Percentiles rank a stretch among this genome's conserved stretches.
phyloP scores from a whole-genome alignment of 2,113 vertebrate species.

The Nettapus auritus region DNA sequence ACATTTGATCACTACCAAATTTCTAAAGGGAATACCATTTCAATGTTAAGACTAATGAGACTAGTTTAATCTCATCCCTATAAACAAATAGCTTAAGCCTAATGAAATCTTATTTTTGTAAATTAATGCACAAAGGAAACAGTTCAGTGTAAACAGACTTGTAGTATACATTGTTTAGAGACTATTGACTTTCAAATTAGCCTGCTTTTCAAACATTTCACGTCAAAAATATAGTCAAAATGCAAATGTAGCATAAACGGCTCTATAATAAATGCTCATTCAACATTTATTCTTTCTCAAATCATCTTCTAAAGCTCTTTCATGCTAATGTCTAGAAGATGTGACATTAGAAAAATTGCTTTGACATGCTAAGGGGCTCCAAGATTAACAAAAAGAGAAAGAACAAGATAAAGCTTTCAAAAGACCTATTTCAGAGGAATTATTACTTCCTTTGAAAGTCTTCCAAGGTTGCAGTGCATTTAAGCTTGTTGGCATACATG shows the following conservation, averaged over 20 bases:
- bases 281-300: constrained; percentile 90
- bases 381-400: constrained; percentile 97
- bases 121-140: constrained; percentile 70
- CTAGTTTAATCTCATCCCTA: constrained; percentile 58
- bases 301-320: constrained; percentile 94
- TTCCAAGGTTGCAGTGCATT: constrained; percentile 98
- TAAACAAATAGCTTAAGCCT: constrained; percentile 67
- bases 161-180: constrained; percentile 71
- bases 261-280: constrained; percentile 85
- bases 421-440: constrained; percentile 99
- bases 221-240: constrained; percentile 78
- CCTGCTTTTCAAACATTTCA: constrained; percentile 70
- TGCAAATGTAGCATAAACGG: constrained; percentile 82
- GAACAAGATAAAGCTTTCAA: constrained; percentile 98
- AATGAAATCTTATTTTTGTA: constrained; percentile 72
- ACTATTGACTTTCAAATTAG: constrained; percentile 80
- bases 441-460: constrained; percentile 97
- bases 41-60: constrained; percentile 23
- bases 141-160: constrained; percentile 72
- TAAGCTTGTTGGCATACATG: constrained; percentile 99
- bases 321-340: constrained; percentile 98
- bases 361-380: constrained; percentile 95
- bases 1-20: constrained; percentile 43
- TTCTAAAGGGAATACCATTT: constrained; percentile 45
- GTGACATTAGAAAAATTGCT: constrained; percentile 99